Percentiles rank a stretch among this genome's conserved stretches.
Conservation (phyloP, 1,140 invertebrate species). For the Carposina sasakii region DNA sequence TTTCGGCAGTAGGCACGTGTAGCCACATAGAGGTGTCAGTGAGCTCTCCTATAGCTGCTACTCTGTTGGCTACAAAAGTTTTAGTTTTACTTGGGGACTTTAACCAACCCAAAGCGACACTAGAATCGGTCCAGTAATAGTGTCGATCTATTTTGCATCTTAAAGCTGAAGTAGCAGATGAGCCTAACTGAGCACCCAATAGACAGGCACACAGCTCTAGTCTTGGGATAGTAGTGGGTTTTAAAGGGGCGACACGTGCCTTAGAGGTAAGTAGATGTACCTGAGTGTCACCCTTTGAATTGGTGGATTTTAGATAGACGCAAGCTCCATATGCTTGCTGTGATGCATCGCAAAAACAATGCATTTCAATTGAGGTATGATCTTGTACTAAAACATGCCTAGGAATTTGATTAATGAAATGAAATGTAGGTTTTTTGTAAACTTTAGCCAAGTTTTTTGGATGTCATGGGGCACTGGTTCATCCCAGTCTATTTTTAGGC, state of each 20-base stretch:
- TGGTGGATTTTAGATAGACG: no score
- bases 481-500: conserved; percentile 15
- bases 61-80: conserved; percentile 51
- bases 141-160: conserved; percentile 2
- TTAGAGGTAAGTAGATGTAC: no score
- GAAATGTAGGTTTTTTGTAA: conserved; percentile 7
- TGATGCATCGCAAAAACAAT: conserved; percentile 28
- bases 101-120: conserved; percentile 50
- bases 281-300: no score
- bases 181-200: conserved; percentile 11
- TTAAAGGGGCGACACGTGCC: no score
- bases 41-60: conserved; percentile 38
- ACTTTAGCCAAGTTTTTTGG: conserved; percentile 16
- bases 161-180: conserved; percentile 3
- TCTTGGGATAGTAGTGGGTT: no score
- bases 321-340: no score
- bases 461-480: conserved; percentile 19
- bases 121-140: conserved; percentile 43
- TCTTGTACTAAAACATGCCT: conserved; percentile 17
- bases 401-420: conserved; percentile 12
- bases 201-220: no score
- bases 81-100: conserved; percentile 31
- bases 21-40: conserved; percentile 24
- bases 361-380: conserved; percentile 17
- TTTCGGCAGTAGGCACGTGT: conserved; percentile 36